Percentiles rank a stretch among this genome's conserved stretches.
These are phyloP conservation scores for Mellivora capensis DNA, from an alignment of 2,113 vertebrate species.

Conservation along the genomic window DNA sequence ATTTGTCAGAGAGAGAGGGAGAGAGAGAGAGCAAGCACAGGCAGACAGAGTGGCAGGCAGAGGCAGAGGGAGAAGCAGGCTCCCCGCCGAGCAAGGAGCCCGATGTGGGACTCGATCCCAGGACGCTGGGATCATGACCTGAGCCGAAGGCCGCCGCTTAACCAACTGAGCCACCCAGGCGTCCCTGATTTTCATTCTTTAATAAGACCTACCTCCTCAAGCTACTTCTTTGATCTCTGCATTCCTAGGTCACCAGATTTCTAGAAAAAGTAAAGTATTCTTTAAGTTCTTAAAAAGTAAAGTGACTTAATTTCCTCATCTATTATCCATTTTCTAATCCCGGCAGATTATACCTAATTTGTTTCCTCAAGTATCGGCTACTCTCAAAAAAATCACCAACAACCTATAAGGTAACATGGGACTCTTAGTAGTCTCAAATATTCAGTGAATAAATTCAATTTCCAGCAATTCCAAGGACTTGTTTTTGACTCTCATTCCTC, in stretches of 20 bases:
- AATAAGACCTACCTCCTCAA: neutral
- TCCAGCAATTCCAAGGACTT: neutral
- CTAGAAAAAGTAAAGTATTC: slow-evolving; percentile 20
- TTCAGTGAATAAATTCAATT: neutral
- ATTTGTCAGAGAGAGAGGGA: too few relatives aligned
- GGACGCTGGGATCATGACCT: too few relatives aligned
- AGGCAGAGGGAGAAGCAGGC: too few relatives aligned
- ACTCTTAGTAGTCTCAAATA: neutral
- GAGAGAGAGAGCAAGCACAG: too few relatives aligned
- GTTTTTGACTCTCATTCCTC: neutral
- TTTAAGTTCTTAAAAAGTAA: neutral
- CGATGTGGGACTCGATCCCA: too few relatives aligned
- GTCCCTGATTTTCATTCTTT: neutral
- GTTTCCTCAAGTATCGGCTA: neutral
- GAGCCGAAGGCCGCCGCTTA: too few relatives aligned
- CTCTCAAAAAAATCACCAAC: neutral
- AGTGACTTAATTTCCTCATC: slow-evolving; percentile 14
- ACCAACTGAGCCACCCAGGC: neutral
- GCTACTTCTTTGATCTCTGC: neutral
- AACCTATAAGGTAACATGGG: neutral
- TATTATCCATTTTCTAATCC: neutral
- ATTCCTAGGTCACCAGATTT: slow-evolving; percentile 24
- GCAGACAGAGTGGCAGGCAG: too few relatives aligned
- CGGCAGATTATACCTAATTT: neutral
- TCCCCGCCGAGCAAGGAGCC: too few relatives aligned